A percentile compares a stretch with the other conserved stretches of the same genome.
Evolutionary conservation across 2,888 invertebrate species (phyloP).

Genomic region (Dexiosoma caninum): DNA sequence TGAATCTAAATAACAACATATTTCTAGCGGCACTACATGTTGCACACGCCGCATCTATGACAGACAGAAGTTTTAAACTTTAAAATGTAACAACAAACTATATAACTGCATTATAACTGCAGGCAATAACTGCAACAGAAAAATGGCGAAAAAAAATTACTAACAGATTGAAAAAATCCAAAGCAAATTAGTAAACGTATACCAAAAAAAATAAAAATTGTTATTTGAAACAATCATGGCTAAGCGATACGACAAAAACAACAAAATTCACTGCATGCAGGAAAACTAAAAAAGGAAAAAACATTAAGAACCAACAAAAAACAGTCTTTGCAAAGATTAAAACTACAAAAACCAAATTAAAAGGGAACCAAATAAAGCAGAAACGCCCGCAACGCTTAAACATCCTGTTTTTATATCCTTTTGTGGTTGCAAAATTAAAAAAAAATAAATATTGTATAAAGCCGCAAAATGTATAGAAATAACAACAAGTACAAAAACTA

Average conservation of each 20-base stretch:
- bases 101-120: conserved; percentile 11
- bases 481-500: conserved; percentile 11
- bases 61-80: not conserved
- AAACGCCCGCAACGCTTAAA: conserved; percentile 50
- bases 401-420: conserved; percentile 40
- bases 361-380: not conserved
- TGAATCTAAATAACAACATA: too few species aligned
- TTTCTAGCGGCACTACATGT: too few species aligned
- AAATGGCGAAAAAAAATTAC: conserved; percentile 10
- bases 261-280: not conserved
- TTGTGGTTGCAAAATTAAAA: conserved; percentile 31
- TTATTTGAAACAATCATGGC: conserved; percentile 13
- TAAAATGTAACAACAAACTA: not conserved
- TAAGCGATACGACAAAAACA: too few species aligned
- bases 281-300: too few species aligned
- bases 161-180: conserved; percentile 46
- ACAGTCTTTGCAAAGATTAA: conserved; percentile 7
- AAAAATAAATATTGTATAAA: conserved; percentile 7
- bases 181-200: conserved; percentile 53
- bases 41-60: too few species aligned
- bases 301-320: too few species aligned
- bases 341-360: conserved; percentile 15
- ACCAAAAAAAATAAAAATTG: conserved; percentile 41
- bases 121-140: not conserved
- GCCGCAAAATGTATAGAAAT: conserved; percentile 26